A percentile compares a stretch with the other conserved stretches of the same genome.
phyloP scores from a whole-genome alignment of 1,140 invertebrate genomes.

The Sesamia nonagrioides region DNA sequence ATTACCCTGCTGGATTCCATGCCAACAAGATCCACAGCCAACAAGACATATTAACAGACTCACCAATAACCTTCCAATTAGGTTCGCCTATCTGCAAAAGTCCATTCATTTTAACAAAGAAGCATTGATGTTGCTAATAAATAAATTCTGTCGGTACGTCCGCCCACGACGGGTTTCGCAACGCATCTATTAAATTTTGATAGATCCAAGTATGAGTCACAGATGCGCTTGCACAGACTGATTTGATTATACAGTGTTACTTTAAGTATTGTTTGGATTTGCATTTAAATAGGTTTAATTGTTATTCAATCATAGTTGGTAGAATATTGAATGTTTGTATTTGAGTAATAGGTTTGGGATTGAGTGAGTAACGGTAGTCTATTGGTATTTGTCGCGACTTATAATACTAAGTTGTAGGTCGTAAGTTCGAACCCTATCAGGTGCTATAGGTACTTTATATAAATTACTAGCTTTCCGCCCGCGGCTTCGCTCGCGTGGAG shows the following conservation, averaged over 20 bases:
- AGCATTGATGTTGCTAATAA: conserved; percentile 45
- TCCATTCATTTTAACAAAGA: conserved; percentile 50
- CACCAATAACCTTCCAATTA: conserved; percentile 45
- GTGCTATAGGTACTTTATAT: too few species aligned
- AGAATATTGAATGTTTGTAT: neutral
- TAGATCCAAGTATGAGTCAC: conserved; percentile 57
- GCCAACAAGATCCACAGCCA: conserved; percentile 5
- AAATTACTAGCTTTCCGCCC: too few species aligned
- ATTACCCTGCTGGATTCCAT: too few species aligned
- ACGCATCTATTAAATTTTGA: conserved; percentile 78
- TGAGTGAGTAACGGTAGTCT: neutral
- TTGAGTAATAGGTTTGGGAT: neutral
- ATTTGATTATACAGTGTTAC: conserved; percentile 46
- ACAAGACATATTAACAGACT: conserved; percentile 28
- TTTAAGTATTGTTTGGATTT: conserved; percentile 45
- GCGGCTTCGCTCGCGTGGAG: too few species aligned
- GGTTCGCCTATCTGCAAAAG: conserved; percentile 26
- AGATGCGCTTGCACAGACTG: conserved; percentile 37
- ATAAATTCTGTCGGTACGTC: conserved; percentile 54
- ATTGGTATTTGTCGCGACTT: neutral
- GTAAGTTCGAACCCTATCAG: too few species aligned
- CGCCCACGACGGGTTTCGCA: conserved; percentile 70
- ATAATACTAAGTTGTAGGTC: too few species aligned
- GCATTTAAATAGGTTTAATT: conserved; percentile 47
- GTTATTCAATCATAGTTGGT: conserved; percentile 37